These are phyloP conservation scores for Scytalopus superciliaris DNA, from an alignment of 2,113 vertebrate genomes.

Conservation along the genomic window DNA sequence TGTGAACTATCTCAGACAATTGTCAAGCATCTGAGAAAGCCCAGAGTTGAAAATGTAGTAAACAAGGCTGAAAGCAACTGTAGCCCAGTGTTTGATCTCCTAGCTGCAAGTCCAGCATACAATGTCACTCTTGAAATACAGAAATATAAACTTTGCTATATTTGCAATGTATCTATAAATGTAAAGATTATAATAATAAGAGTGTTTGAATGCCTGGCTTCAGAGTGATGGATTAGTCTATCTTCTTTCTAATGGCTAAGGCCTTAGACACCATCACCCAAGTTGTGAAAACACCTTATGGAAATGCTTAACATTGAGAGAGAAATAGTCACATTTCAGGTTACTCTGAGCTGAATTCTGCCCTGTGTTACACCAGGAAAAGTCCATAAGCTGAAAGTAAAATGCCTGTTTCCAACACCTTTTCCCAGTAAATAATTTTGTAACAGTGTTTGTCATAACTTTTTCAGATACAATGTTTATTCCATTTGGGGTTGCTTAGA, in stretches of 20 bases:
- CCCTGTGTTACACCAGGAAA: neutral
- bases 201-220: neutral
- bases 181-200: neutral
- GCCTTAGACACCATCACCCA: neutral
- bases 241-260: neutral
- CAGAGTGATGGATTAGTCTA: neutral
- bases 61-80: neutral
- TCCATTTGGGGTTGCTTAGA: neutral
- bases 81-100: neutral
- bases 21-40: neutral
- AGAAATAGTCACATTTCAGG: neutral
- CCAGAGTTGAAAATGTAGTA: neutral
- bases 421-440: neutral
- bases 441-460: neutral
- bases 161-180: neutral
- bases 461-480: neutral
- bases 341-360: neutral
- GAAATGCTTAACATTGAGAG: neutral
- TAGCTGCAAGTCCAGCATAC: neutral
- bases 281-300: neutral
- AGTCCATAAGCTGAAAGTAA: neutral
- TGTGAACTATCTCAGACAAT: neutral
- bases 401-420: neutral
- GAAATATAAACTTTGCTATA: neutral
- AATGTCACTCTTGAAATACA: neutral